Evolutionary conservation across 2,113 vertebrate genomes (phyloP), one percentile per base, ranked within the genome.

Genomic region (Bubo blakistoni): DNA sequence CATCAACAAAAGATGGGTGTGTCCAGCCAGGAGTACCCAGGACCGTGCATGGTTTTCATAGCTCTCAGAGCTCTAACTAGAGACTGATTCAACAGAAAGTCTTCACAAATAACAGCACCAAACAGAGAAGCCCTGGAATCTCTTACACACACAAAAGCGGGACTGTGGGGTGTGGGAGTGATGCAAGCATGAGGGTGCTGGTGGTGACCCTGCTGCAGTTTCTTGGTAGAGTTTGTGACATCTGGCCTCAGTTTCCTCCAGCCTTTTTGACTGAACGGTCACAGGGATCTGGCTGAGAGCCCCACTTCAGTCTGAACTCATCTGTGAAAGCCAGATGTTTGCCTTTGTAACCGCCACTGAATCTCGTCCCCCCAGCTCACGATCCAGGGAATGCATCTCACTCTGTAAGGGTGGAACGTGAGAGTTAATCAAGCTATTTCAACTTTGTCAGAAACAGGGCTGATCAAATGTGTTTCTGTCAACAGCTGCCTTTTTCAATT

Each of bases 401-500:
- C 21, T 78, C 54, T 25, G 6, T 44, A 38, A 32, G 59, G 30
- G 27, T 26, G 51, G 44, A 67, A 51, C 0, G 0, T 17, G 51
- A 58, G 74, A 81, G 74, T 69, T 91, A 66, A 88, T 85, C 47
- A 77, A 82, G 76, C 80, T 66, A 25, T 93, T 95, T 89, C 81
- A 72, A 34, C 69, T 76, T 52, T 88, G 86, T 91, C 91, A 93
- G 94, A 74, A 91, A 52, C 71, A 20, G 84, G 14, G 26, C 58
- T 2, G 4, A 77, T 93, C 76, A 80, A 59, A 82, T 72, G 71
- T 38, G 57, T 83, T 94, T 71, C 90, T 76, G 29, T 90, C 84
- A 82, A 87, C 81, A 81, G 78, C 88, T 90, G 88, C 85, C 91
- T 81, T 93, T 96, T 93, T 77, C 61, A 94, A 71, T 92, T 92